A percentile compares a stretch with the other conserved stretches of the same genome.
Evolutionary conservation across 2,113 vertebrate species (phyloP).

Genomic region (Formicarius rufipectus): DNA sequence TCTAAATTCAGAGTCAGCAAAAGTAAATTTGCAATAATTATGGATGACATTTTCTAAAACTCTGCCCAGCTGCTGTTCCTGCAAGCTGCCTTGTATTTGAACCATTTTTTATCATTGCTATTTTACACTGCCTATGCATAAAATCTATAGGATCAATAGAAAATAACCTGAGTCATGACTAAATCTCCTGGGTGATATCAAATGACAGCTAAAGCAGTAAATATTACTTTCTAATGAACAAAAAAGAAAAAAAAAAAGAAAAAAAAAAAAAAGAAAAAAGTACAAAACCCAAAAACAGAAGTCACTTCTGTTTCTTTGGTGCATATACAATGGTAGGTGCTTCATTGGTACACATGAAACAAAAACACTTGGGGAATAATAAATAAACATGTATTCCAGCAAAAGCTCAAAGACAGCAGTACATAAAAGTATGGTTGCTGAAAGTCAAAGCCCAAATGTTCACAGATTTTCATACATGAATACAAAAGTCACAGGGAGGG

Average conservation of each 20-base stretch:
- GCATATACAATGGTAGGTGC: fast-evolving
- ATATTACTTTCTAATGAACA: not conserved
- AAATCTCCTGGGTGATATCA: not conserved
- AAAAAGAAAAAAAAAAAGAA: not conserved
- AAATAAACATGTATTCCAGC: not conserved
- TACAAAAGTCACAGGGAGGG: fast-evolving
- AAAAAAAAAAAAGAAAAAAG: too few relatives aligned
- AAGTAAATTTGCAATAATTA: not conserved
- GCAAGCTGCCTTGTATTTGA: not conserved
- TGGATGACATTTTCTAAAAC: not conserved
- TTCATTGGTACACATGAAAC: not conserved
- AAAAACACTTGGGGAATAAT: not conserved
- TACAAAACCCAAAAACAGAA: fast-evolving
- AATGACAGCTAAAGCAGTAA: not conserved
- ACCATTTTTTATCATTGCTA: not conserved
- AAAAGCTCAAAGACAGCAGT: not conserved
- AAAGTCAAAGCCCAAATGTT: not conserved
- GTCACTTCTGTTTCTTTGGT: not conserved
- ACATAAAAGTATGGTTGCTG: not conserved
- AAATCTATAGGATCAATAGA: not conserved
- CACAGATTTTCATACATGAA: not conserved
- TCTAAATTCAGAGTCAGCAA: not conserved
- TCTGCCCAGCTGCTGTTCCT: not conserved
- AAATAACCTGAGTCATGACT: not conserved
- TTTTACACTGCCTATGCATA: not conserved